These are phyloP conservation scores for Toxotes chatareus DNA, from an alignment of 2,113 vertebrate genomes.

Conservation along the genomic window DNA sequence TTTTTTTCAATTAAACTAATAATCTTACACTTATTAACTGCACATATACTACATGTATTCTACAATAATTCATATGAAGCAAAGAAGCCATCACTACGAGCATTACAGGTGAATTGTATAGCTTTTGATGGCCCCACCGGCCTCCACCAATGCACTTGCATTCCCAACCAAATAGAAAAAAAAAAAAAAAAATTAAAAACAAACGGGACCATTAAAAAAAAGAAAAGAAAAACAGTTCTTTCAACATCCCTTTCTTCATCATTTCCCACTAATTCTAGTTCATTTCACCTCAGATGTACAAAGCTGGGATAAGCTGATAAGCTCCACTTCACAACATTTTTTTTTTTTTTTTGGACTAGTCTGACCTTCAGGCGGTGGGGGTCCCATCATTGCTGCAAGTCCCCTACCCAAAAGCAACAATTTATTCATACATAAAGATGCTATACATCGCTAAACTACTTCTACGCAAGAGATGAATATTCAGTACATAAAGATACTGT, in stretches of 20 bases:
- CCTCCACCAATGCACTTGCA: conserved; percentile 71
- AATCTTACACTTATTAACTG: conserved; percentile 97
- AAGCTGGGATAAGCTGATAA: conserved; percentile 57
- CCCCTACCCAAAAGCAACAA: conserved; percentile 85
- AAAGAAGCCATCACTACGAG: conserved; percentile 92
- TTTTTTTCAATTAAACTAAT: conserved; percentile 87
- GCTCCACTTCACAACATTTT: conserved; percentile 43
- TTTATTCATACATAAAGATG: conserved; percentile 91
- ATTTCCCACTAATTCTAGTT: conserved; percentile 52
- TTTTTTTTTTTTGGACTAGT: conserved; percentile 25
- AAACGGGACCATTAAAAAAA: conserved; percentile 27
- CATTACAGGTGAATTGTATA: conserved; percentile 89
- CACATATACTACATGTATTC: conserved; percentile 95
- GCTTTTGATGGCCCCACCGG: conserved; percentile 86
- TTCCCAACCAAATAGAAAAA: conserved; percentile 50
- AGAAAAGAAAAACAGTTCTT: conserved; percentile 56
- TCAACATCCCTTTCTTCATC: conserved; percentile 61
- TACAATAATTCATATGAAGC: conserved; percentile 93
- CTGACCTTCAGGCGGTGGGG: conserved; percentile 73
- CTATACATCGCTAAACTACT: conserved; percentile 87
- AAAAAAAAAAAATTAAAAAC: conserved; percentile 35
- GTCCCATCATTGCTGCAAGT: conserved; percentile 81
- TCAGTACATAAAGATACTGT: conserved; percentile 78
- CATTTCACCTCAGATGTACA: conserved; percentile 53
- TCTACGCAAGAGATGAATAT: conserved; percentile 81